A percentile compares a stretch with the other conserved stretches of the same genome.
These are phyloP conservation scores for Empis stercorea DNA, from an alignment of 2,888 invertebrate species.

Conservation along the genomic window DNA sequence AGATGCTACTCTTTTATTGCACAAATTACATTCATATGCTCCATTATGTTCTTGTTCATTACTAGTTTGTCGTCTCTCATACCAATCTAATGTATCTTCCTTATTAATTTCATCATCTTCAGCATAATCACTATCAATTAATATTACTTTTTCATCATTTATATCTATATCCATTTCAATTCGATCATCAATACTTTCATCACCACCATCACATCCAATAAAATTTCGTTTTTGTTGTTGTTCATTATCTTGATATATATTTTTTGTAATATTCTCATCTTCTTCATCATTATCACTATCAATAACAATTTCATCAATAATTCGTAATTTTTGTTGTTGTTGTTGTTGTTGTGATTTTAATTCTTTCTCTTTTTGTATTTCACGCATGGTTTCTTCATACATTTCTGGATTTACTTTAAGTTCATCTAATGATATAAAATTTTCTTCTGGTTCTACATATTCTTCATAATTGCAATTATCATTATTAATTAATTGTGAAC, in stretches of 20 bases:
- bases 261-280: not conserved
- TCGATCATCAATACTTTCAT: not conserved
- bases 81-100: not conserved
- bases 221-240: no score
- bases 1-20: slow-evolving; percentile 7
- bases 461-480: slow-evolving; percentile 8
- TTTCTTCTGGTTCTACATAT: slow-evolving; percentile 30
- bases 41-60: not conserved
- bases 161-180: not conserved
- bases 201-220: not conserved
- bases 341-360: slow-evolving; percentile 7
- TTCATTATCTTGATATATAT: no score
- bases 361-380: slow-evolving; percentile 17
- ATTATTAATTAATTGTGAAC: not conserved
- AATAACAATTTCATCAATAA: not conserved
- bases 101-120: slow-evolving; percentile 1
- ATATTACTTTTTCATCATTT: not conserved
- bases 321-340: slow-evolving; percentile 5
- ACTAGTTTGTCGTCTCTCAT: not conserved
- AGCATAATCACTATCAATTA: not conserved
- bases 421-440: slow-evolving; percentile 34
- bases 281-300: not conserved
- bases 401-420: slow-evolving; percentile 28
- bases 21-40: slow-evolving; percentile 8
- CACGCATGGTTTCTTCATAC: slow-evolving; percentile 24